Base-by-base conservation (phyloP, 2,797 vertebrate genomes). In the Falco biarmicus region DNA sequence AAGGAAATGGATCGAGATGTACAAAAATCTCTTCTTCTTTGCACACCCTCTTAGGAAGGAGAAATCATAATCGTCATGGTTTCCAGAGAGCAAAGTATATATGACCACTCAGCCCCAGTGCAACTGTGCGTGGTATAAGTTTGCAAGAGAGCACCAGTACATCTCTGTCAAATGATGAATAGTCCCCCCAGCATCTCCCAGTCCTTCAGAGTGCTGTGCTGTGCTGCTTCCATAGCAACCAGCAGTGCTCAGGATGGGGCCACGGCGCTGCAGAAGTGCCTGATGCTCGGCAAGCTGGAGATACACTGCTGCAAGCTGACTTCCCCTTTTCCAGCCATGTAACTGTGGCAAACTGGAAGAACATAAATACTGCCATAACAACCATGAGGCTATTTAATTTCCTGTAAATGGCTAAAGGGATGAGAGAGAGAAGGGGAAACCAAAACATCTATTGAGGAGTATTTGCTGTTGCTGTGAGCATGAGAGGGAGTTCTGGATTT, bases 221-320 rank as follows among this genome's bases (percentile, higher is more conserved):
- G 18, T 41, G 66, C 32, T 77, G 75, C 87, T 82, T 22, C 92
- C 69, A 89, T 53, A 26, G 92, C 94, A 96, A 84, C 65, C 31
- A 5, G 34, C 60, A 26, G 9, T 13, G 47, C 71, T 90, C 3
- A 8, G 57, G 79, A 86, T 63, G 69, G 26, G 61, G 29, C 34
- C 14, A 29, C 1, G 2, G 15, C 0, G 1, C 32, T 13, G 47
- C 41, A 34, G 10, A 76, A 39, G 29, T 5, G 2, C 75, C 5
- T 47, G 79, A 45, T 53, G 57, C 28, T 77, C 0, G 0, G 25
- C 24, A 31, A n/a, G 37, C 39, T 93, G 83, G 28, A 69, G 71
- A 68, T 14, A 29, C 75, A 84, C 66, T 1, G 11, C 34, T 63
- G 25, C 63, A 13, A 29, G 7, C 54, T 70, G 74, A n/a, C 60